Evolutionary conservation across 30 jellyfish, hydroid and myxozoan species (phyloP), one percentile per base, ranked within the genome.

Genomic region (Hydractinia symbiolongicarpus): DNA sequence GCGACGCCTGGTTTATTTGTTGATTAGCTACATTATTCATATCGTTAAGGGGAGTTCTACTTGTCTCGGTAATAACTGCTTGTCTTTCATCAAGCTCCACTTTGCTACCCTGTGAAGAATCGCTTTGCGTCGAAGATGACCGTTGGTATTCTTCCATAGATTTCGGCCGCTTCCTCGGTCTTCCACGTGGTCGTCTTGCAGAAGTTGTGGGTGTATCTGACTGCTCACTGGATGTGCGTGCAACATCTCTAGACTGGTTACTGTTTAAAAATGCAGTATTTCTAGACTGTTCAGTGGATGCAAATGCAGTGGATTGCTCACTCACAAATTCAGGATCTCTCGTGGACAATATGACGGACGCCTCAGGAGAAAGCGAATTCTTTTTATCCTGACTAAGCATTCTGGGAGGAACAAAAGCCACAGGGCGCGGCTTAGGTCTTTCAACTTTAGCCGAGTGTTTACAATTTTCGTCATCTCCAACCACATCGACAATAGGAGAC

Each of bases 391-490:
- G 68, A 73, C 67, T 74, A 14, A 67, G 81, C 84, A 93, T 93
- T 13, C 96, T 74, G 15, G 98, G 98, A 5, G 98, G 95, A 8
- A 93, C 98, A 11, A 83, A 78, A 50, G 98, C 98, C 17, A 93
- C 91, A 15, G 98, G 98, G 54, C 89, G 93, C 57, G 83, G 76
- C 70, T 84, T 91, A 17, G 84, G 69, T 53, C 77, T 79, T n/a
- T 76, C 89, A 21, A 64, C 85, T 44, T 64, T 84, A 49, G 55
- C 20, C 50, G 84, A 81, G 54, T 69, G 75, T 71, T 78, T 78
- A 7, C 57, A 15, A 44, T 19, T 56, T 30, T 60, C 82, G 0
- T 5, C 79, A 20, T 50, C 60, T 19, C 50, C 50, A 61, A 77
- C 77, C 7, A 10, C 68, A 66, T 78, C 76, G 57, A 54, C 56